Evolutionary conservation across 1,140 invertebrate species (phyloP), one percentile per base, ranked within the genome.

Genomic region (Hycleus phaleratus): DNA sequence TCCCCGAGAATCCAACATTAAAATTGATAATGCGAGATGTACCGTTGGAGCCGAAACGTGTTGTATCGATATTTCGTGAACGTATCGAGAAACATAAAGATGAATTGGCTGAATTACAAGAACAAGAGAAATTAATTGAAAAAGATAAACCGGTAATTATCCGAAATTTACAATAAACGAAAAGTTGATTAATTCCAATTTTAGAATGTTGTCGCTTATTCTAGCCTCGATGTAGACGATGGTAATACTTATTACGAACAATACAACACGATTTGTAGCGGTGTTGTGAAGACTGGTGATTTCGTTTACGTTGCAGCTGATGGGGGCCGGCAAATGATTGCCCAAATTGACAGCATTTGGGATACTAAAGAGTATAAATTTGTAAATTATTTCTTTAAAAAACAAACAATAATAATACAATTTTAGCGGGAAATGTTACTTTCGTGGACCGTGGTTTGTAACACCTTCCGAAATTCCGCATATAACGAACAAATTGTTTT

Each of bases 281-380:
- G 91, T 25, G 79, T 87, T 32, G 81, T 95, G 55, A 88, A 94
- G 82, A 88, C 85, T 45, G 95, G 94, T 9, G 95, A 98, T 75
- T 95, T 88, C 76, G 92, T 97, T 32, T 96, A 95, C 73, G 91
- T 96, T 8, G 87, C 89, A 38, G 91, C 87, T 11, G 88, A 93
- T 70, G 85, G 86, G 48, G 87, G 90, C 32, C 86, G 87, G 71
- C 90, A 92, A 72, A 82, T 91, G 53, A 90, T 98, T 56, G 89
- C 92, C n/a, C 87, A 95, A 75, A 87, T 98, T 62, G 93, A 97
- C 74, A 85, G 87, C 58, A 91, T 98, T 68, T 98, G 94, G 94
- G 87, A 88, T 63, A 90, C 90, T 46, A 84, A 86, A 74, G 85
- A 88, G 87, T 90, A 18, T 12, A 12, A 12, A 12, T 18, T 18